Conservation (phyloP, 2,888 invertebrate species). For the Agrotis puta region DNA sequence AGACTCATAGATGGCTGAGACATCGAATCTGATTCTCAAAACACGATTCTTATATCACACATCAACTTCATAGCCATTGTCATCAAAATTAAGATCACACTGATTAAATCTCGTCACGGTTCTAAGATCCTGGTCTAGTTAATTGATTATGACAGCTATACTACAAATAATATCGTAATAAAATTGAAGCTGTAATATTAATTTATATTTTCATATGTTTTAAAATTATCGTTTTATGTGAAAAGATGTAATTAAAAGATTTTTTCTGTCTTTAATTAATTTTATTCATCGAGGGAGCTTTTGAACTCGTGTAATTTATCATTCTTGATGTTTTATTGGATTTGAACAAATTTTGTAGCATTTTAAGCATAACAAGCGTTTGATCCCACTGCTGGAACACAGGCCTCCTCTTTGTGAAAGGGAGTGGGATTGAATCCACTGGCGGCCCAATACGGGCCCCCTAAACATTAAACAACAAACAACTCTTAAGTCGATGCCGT, state of each 20-base stretch:
- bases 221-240: constrained; percentile 41
- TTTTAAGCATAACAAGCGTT: too few species aligned
- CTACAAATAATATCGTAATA: constrained; percentile 31
- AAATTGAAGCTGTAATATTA: constrained; percentile 23
- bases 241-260: constrained; percentile 53
- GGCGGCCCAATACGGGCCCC: too few species aligned
- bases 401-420: too few species aligned
- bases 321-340: constrained; percentile 52
- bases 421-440: too few species aligned
- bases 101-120: constrained; percentile 37
- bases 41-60: not conserved
- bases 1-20: not conserved
- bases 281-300: constrained; percentile 51
- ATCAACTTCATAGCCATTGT: constrained; percentile 33
- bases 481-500: too few species aligned
- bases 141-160: constrained; percentile 43
- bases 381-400: too few species aligned
- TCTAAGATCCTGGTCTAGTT: constrained; percentile 46
- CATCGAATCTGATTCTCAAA: not conserved
- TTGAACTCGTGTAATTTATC: constrained; percentile 48
- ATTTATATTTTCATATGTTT: constrained; percentile 25
- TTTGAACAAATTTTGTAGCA: constrained; percentile 30
- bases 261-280: constrained; percentile 62
- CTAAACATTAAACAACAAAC: too few species aligned
- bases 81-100: constrained; percentile 49